Conservation (phyloP, 2,888 invertebrate species). For the Synergus laeviventris region DNA sequence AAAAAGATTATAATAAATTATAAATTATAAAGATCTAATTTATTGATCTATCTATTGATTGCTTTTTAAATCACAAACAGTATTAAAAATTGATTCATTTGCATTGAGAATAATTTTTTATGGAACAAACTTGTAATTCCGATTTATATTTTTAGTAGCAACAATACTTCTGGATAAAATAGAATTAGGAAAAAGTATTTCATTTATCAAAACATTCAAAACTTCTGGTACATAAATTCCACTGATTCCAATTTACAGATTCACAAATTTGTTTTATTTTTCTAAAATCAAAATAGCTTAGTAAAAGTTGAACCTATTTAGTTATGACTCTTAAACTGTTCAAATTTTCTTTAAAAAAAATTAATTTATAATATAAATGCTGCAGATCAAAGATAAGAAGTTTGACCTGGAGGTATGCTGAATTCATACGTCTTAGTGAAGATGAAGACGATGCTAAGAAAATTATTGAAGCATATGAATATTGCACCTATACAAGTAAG, state of each 20-base stretch:
- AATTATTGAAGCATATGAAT: not conserved
- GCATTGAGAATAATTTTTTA: no score
- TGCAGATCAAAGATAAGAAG: constrained; percentile 2
- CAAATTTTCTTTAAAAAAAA: not conserved
- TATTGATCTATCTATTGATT: not conserved
- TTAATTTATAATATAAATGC: not conserved
- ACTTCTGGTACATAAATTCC: no score
- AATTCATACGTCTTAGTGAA: not conserved
- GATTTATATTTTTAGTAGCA: no score
- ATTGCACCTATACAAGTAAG: not conserved
- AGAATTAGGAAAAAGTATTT: not conserved
- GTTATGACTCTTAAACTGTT: not conserved
- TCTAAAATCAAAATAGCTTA: no score
- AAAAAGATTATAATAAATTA: not conserved
- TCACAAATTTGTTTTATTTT: no score
- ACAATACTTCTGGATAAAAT: not conserved
- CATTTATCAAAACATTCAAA: no score
- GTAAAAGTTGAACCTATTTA: not conserved
- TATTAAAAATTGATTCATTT: no score
- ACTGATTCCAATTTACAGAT: no score
- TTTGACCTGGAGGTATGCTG: not conserved
- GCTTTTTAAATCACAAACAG: no score
- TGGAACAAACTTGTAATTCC: no score
- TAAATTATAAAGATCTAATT: not conserved
- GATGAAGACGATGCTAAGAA: not conserved